Base-by-base conservation (phyloP, 2,113 vertebrate species). In the Sphaerodactylus townsendi region DNA sequence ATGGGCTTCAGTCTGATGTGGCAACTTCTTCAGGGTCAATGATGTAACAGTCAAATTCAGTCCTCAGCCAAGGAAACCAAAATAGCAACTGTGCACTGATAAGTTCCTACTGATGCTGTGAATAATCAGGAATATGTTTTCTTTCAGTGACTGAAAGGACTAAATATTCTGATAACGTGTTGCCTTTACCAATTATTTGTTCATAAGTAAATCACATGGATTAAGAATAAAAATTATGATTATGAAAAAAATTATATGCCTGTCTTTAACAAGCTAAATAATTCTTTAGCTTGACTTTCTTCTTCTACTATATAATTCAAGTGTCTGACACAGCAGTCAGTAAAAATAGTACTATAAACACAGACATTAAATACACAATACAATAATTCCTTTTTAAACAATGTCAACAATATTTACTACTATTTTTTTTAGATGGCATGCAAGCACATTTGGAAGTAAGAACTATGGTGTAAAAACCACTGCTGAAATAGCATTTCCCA, bases 1-100 rank as follows among this genome's bases (percentile, higher is more conserved):
- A 48, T 64, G 53, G 33, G 83, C 83, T 78, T 78, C 66, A 59
- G 83, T 85, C 39, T 77, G 30, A 77, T 44, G 50, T 44, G 37
- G 66, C 64, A 77, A 70, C 50, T 44, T 85, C 53, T 68, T 50
- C 71, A 59, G 50, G 82, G 19, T 77, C 82, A 79, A 37, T 62
- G 56, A 64, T 17, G 1, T 50, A 79, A 79, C 39, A 56, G 50
- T 15, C 64, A 64, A 48, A 64, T 50, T 79, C 19, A 15, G 50
- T 70, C 62, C 50, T 70, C 37, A 19, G 30, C 30, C 28, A 59
- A 84, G 48, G 39, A n/a, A 71, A 62, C 25, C 62, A 17, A 85
- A 46, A 79, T 35, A 79, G 68, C 76, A 62, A 30, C 66, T 72
- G 23, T 64, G 66, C 8, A 39, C 37, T 62, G 48, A 50, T 23